Evolutionary conservation across 2,888 invertebrate genomes (phyloP).

Genomic region (Hypolimnas misippus): DNA sequence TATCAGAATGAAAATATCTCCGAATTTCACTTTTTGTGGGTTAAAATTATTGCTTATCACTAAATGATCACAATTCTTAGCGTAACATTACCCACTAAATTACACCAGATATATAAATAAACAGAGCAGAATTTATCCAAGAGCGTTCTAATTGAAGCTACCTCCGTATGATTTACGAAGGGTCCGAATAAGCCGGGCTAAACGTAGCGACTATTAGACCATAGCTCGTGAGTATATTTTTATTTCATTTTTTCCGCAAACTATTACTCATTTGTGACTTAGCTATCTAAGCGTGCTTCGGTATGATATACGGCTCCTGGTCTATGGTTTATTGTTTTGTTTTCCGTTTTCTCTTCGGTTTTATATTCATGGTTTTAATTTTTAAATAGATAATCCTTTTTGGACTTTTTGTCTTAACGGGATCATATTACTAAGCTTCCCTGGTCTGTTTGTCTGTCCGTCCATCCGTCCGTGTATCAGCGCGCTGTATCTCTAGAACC

Average conservation of each 20-base stretch:
- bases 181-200: slow-evolving; percentile 62
- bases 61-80: no score
- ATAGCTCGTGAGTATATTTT: slow-evolving; percentile 48
- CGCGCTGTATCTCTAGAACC: no score
- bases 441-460: no score
- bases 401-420: no score
- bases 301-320: slow-evolving; percentile 3
- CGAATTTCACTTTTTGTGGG: no score
- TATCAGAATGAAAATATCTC: no score
- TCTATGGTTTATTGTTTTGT: background rate
- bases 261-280: slow-evolving; percentile 37
- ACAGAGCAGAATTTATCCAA: no score
- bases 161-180: slow-evolving; percentile 61
- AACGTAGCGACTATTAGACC: slow-evolving; percentile 66
- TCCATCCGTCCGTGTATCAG: no score
- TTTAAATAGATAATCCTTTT: background rate
- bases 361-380: background rate
- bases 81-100: no score
- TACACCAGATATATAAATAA: no score
- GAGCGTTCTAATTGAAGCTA: slow-evolving; percentile 55
- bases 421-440: no score
- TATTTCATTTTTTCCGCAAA: slow-evolving; percentile 50
- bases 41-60: no score
- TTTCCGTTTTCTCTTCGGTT: background rate
- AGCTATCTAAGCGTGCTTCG: slow-evolving; percentile 8